Conservation (phyloP, 2,113 vertebrate genomes). For the Meleagris gallopavo region DNA sequence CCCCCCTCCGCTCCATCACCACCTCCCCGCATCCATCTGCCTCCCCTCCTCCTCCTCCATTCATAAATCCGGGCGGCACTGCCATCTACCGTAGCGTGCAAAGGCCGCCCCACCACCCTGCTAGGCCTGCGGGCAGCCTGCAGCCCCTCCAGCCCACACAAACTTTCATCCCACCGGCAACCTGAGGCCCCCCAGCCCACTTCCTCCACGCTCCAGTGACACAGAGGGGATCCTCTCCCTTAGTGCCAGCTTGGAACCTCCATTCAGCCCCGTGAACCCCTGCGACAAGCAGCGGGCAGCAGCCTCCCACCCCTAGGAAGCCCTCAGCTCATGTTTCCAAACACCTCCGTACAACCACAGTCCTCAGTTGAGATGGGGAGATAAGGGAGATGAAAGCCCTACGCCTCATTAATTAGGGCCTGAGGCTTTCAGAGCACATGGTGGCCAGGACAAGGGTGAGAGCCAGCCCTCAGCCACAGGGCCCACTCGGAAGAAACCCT, state of each 20-base stretch:
- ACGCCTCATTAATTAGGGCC: not conserved
- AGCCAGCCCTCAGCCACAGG: not conserved
- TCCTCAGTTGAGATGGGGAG: not conserved
- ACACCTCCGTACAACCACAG: not conserved
- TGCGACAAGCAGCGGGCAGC: not conserved
- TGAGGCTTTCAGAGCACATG: not conserved
- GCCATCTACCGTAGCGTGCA: slow-evolving; percentile 29
- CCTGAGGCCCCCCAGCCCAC: not conserved
- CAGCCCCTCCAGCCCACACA: not conserved
- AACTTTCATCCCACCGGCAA: not conserved
- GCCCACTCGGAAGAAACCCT: not conserved
- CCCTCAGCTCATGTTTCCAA: not conserved
- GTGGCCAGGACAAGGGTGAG: not conserved
- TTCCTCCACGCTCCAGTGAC: not conserved
- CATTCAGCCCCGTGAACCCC: not conserved
- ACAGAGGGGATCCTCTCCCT: not conserved
- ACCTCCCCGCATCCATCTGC: not conserved
- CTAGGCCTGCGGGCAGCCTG: not conserved
- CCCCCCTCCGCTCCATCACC: no score
- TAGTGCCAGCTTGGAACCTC: no score
- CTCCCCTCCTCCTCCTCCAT: not conserved
- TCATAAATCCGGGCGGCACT: slow-evolving; percentile 55
- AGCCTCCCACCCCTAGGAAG: not conserved
- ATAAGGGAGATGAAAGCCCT: not conserved
- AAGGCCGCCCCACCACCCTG: not conserved